These are phyloP conservation scores for Drosophila suboccidentalis DNA, from an alignment of 2,888 invertebrate species.

Conservation along the genomic window DNA sequence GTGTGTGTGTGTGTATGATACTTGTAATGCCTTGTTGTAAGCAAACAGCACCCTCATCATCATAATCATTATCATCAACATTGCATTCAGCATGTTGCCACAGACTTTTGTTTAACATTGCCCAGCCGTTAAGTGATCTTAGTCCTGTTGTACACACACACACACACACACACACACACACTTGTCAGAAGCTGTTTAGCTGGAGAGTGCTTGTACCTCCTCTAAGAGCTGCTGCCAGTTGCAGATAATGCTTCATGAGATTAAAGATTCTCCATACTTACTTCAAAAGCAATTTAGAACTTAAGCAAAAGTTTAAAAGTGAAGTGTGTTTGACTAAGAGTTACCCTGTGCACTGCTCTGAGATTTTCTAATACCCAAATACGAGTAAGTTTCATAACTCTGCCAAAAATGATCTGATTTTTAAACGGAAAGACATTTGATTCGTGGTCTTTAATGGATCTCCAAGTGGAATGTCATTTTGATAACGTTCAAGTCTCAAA, in stretches of 20 bases:
- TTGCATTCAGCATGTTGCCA: slow-evolving; percentile 50
- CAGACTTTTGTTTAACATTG: slow-evolving; percentile 69
- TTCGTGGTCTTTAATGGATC: no score
- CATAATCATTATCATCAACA: slow-evolving; percentile 53
- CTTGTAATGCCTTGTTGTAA: slow-evolving; percentile 56
- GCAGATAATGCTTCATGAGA: slow-evolving; percentile 39
- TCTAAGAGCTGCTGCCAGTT: slow-evolving; percentile 33
- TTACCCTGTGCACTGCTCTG: background rate
- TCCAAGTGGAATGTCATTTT: no score
- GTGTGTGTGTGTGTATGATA: slow-evolving; percentile 41
- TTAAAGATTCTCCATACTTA: slow-evolving; percentile 13
- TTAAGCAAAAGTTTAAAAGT: background rate
- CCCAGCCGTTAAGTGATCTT: slow-evolving; percentile 71
- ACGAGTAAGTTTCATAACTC: no score
- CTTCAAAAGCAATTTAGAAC: background rate
- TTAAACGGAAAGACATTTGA: no score
- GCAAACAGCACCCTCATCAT: slow-evolving; percentile 70
- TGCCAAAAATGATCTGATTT: no score
- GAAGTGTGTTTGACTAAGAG: background rate
- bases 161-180: slow-evolving; percentile 17
- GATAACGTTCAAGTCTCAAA: no score
- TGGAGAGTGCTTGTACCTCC: slow-evolving; percentile 21
- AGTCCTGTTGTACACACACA: slow-evolving; percentile 37
- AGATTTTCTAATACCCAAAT: background rate
- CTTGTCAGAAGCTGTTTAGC: slow-evolving; percentile 26